These are phyloP conservation scores for Eueides isabella DNA, from an alignment of 1,140 invertebrate species.

Conservation along the genomic window DNA sequence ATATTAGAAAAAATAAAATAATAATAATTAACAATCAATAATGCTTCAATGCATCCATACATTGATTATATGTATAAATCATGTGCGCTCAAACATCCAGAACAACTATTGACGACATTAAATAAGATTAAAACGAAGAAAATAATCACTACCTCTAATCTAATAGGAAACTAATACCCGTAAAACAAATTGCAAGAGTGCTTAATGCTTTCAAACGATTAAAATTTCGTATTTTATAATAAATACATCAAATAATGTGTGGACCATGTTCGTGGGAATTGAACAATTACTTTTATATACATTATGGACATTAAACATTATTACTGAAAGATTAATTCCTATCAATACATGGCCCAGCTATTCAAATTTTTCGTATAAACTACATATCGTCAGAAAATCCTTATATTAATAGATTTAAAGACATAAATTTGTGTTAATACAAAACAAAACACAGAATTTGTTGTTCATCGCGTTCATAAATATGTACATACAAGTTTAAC, in stretches of 20 bases:
- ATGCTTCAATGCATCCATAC: constrained; percentile 61
- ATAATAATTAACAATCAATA: constrained; percentile 81
- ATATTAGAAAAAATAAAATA: constrained; percentile 76
- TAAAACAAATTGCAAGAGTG: constrained; percentile 77
- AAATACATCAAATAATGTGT: background rate
- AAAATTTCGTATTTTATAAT: background rate
- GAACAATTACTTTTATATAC: constrained; percentile 54
- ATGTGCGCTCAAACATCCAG: constrained; percentile 68
- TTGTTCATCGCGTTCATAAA: constrained; percentile 21
- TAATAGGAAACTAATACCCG: constrained; percentile 82
- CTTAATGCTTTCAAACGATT: constrained; percentile 34
- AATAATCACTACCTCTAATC: constrained; percentile 70
- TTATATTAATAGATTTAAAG: background rate
- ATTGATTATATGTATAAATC: constrained; percentile 50
- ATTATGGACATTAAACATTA: constrained; percentile 56
- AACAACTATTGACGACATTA: constrained; percentile 58
- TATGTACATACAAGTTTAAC: constrained; percentile 67
- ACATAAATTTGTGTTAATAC: background rate
- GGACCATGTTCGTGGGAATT: constrained; percentile 28
- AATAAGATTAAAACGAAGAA: constrained; percentile 67
- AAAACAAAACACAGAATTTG: background rate
- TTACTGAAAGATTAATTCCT: constrained; percentile 52
- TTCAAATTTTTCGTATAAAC: background rate
- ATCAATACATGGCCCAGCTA: constrained; percentile 10
- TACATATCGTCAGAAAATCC: background rate